Percentiles rank a stretch among this genome's conserved stretches.
Conservation (phyloP, 2,113 vertebrate species). For the Saccopteryx bilineata region DNA sequence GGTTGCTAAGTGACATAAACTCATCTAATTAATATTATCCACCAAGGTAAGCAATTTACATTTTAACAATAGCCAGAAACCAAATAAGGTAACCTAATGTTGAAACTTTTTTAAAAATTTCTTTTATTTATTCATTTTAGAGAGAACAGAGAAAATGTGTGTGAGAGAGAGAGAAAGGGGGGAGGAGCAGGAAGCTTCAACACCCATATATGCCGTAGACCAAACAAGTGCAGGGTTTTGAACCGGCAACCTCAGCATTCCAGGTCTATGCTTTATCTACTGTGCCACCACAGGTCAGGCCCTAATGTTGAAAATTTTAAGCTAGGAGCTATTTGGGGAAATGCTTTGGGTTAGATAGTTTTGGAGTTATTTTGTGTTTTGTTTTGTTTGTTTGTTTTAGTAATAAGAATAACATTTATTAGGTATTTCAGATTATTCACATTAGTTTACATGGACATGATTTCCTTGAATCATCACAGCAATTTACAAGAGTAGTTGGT, state of each 20-base stretch:
- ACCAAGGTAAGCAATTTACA: conserved; percentile 43
- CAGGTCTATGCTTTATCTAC: no score
- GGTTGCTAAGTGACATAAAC: conserved; percentile 56
- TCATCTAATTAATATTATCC: conserved; percentile 44
- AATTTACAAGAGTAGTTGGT: neutral
- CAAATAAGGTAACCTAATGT: conserved; percentile 32
- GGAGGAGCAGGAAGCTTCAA: no score
- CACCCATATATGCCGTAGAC: no score
- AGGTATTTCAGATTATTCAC: neutral
- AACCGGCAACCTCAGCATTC: no score
- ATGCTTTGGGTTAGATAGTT: neutral
- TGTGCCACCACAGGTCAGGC: no score
- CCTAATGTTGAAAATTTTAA: conserved; percentile 23
- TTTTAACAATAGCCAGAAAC: conserved; percentile 50
- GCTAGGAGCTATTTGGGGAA: neutral
- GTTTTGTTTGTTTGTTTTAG: neutral
- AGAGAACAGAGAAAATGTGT: no score
- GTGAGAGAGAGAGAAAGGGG: no score
- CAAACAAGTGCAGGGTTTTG: no score
- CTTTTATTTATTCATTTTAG: no score
- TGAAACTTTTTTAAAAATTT: neutral
- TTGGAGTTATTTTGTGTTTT: no score
- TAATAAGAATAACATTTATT: neutral
- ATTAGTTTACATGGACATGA: neutral
- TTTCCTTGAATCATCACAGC: neutral